Evolutionary conservation across 2,113 vertebrate species (phyloP), one percentile per base, ranked within the genome.

Genomic region (Siphamia tubifer): DNA sequence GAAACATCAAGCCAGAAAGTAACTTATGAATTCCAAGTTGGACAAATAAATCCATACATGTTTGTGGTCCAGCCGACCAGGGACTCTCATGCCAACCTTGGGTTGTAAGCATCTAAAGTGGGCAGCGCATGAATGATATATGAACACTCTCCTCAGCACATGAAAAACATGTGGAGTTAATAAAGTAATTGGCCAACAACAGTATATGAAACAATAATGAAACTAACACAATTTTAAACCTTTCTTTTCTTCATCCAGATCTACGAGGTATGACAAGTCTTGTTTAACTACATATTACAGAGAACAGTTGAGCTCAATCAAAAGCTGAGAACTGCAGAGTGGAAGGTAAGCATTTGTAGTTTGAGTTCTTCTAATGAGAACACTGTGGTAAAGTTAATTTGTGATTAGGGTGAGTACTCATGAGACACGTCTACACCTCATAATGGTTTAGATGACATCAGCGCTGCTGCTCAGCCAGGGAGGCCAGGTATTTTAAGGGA

Each of bases 21-120:
- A 67, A 79, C 79, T 75, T 77, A 82, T 76, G 83, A 88, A 80
- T 86, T 85, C 86, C 79, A 68, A 81, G 84, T 89, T 77, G 84
- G 81, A 86, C 84, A 90, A 90, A 88, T 89, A 90, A 89, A 89
- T 88, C 70, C 68, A 68, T 78, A 84, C 86, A 87, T 88, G 82
- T 87, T 81, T 91, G 89, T 61, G 82, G 86, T 88, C 38, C 65
- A 67, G 82, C 68, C 83, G 68, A 83, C 79, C 78, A 82, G 69
- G 63, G 68, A 45, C 55, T 52, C 49, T 60, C 53, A 68, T 82
- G 79, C 86, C 82, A 87, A 74, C 76, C 76, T 77, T 62, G 63
- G 74, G 83, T 70, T 88, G 79, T 76, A 82, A 85, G 86, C 61
- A 58, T 79, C 70, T 45, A 24, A 60, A 72, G 71, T 32, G 65